Evolutionary conservation across 2,797 vertebrate genomes (phyloP).

Genomic region (Ficedula albicollis): DNA sequence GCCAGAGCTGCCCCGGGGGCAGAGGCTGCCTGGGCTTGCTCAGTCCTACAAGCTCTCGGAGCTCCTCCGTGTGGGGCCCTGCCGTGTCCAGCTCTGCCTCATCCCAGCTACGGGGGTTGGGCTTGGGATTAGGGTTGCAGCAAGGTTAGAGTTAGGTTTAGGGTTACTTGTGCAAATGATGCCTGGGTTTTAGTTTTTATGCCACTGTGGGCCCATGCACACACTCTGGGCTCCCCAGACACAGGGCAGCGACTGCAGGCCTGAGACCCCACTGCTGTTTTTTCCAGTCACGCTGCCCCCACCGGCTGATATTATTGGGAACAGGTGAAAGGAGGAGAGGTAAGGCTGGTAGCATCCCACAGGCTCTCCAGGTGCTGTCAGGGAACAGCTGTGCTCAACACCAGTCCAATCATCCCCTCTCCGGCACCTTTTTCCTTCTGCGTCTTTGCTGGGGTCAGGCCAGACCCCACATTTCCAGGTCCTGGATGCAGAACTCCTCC

Average conservation of each 20-base stretch:
- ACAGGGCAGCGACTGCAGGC: not conserved
- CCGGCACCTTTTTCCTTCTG: not conserved
- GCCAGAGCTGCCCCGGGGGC: not conserved
- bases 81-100: accelerated
- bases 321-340: not conserved
- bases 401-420: not conserved
- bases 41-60: accelerated
- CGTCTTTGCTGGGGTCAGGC: not conserved
- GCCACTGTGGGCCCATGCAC: not conserved
- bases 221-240: not conserved
- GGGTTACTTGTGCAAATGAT: not conserved
- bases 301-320: accelerated
- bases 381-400: not conserved
- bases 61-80: accelerated
- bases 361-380: not conserved
- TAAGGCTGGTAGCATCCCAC: accelerated
- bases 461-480: conserved; percentile 75
- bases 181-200: no score
- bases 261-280: not conserved
- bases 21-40: not conserved
- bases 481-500: conserved; percentile 71
- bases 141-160: not conserved
- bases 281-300: accelerated
- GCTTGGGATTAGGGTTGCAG: not conserved
- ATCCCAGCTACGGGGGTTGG: not conserved